Evolutionary conservation across 2,113 vertebrate species (phyloP).

Genomic region (Prionailurus viverrinus): DNA sequence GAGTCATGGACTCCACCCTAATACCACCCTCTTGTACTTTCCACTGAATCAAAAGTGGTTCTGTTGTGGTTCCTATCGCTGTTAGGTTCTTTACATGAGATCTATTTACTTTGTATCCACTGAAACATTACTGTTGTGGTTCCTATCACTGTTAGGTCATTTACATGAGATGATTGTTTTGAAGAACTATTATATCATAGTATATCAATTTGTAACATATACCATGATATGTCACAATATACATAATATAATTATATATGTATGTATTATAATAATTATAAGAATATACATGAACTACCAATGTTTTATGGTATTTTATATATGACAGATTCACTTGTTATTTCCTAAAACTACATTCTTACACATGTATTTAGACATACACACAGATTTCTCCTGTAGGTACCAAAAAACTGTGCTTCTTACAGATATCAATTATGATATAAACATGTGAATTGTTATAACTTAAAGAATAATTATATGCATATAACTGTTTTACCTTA

Average conservation of each 20-base stretch:
- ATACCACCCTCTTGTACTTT: not conserved
- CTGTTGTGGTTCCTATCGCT: no score
- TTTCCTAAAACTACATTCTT: not conserved
- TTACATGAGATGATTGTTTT: not conserved
- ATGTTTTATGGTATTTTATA: constrained; percentile 47
- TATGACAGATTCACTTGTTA: not conserved
- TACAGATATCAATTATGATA: not conserved
- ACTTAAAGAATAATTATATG: not conserved
- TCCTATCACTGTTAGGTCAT: not conserved
- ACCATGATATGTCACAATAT: not conserved
- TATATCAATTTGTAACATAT: not conserved
- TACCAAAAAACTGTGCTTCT: not conserved
- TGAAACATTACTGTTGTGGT: not conserved
- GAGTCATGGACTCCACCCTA: not conserved
- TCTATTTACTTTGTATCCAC: not conserved
- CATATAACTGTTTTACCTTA: constrained; percentile 82
- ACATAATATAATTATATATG: not conserved
- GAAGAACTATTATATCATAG: not conserved
- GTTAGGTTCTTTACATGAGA: no score
- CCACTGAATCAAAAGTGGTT: not conserved
- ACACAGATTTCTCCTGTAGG: not conserved
- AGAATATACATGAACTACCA: not conserved
- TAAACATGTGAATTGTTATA: not conserved
- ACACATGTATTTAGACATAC: not conserved
- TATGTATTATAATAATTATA: not conserved